Percentiles rank a stretch among this genome's conserved stretches.
phyloP scores from a whole-genome alignment of 2,888 invertebrate genomes.

The Candidula unifasciata region DNA sequence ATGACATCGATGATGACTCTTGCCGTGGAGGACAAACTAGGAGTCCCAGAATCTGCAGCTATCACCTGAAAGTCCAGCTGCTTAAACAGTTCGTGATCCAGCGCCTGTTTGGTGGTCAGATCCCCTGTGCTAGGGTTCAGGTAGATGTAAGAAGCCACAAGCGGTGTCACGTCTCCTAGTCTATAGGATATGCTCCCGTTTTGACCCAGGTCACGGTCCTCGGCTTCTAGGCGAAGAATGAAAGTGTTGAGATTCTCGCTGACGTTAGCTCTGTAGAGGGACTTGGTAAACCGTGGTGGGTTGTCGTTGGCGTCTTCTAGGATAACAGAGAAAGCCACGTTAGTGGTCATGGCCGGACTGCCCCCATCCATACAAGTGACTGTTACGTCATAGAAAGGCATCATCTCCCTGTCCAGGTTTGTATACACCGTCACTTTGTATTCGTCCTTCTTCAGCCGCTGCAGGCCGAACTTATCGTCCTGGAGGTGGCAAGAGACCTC shows the following conservation, averaged over 20 bases:
- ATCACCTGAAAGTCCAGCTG: constrained; percentile 63
- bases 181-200: constrained; percentile 65
- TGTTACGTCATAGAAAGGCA: constrained; percentile 61
- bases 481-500: constrained; percentile 63
- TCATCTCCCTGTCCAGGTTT: constrained; percentile 68
- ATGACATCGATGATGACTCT: constrained; percentile 62
- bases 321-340: constrained; percentile 63
- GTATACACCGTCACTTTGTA: constrained; percentile 61
- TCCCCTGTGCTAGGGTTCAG: constrained; percentile 60
- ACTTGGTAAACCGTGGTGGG: constrained; percentile 64
- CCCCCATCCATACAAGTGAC: constrained; percentile 71
- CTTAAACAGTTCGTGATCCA: constrained; percentile 64
- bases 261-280: constrained; percentile 62
- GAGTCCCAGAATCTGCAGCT: constrained; percentile 63
- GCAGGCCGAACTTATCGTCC: constrained; percentile 62
- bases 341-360: constrained; percentile 61
- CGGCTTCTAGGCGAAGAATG: constrained; percentile 66
- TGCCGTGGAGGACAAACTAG: constrained; percentile 61
- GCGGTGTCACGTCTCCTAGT: constrained; percentile 56
- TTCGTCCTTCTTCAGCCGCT: constrained; percentile 63
- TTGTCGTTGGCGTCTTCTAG: constrained; percentile 74
- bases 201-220: constrained; percentile 67
- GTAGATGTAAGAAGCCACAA: constrained; percentile 42
- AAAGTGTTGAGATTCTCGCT: constrained; percentile 67
- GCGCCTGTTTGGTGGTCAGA: constrained; percentile 59